A percentile compares a stretch with the other conserved stretches of the same genome.
phyloP scores from a whole-genome alignment of 2,888 invertebrate species.

The Hydraecia micacea region DNA sequence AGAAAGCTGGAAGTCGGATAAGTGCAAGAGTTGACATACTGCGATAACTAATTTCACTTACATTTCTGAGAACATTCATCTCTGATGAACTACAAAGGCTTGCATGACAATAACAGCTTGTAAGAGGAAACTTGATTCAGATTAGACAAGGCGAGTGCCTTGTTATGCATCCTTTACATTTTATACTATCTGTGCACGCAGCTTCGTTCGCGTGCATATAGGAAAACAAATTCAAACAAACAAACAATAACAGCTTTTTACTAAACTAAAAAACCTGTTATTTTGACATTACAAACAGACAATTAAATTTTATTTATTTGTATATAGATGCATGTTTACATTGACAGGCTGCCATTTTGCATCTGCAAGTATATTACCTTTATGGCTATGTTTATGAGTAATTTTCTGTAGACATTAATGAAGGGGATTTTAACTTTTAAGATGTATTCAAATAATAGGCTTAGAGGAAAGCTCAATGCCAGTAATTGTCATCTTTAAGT shows the following conservation, averaged over 20 bases:
- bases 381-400: slow-evolving; percentile 12
- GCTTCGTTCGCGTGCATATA: background rate
- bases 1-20: slow-evolving; percentile 55
- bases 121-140: slow-evolving; percentile 59
- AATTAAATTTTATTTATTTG: background rate
- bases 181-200: background rate
- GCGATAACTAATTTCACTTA: slow-evolving; percentile 62
- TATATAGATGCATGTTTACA: slow-evolving; percentile 3
- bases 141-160: slow-evolving; percentile 58
- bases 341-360: slow-evolving; percentile 21
- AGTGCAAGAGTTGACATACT: slow-evolving; percentile 60
- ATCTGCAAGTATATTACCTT: slow-evolving; percentile 3
- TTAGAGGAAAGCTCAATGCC: slow-evolving; percentile 9
- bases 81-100: slow-evolving; percentile 61
- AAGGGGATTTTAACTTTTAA: slow-evolving; percentile 17
- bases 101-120: slow-evolving; percentile 51
- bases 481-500: slow-evolving; percentile 16
- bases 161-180: slow-evolving; percentile 26
- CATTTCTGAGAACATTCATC: slow-evolving; percentile 59
- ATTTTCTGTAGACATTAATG: slow-evolving; percentile 3
- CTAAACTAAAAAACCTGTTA: too few species aligned
- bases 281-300: background rate
- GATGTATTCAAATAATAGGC: slow-evolving; percentile 2
- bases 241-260: too few species aligned
- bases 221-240: too few species aligned